phyloP scores from a whole-genome alignment of 2,797 vertebrate genomes.

The Sciaenops ocellatus region DNA sequence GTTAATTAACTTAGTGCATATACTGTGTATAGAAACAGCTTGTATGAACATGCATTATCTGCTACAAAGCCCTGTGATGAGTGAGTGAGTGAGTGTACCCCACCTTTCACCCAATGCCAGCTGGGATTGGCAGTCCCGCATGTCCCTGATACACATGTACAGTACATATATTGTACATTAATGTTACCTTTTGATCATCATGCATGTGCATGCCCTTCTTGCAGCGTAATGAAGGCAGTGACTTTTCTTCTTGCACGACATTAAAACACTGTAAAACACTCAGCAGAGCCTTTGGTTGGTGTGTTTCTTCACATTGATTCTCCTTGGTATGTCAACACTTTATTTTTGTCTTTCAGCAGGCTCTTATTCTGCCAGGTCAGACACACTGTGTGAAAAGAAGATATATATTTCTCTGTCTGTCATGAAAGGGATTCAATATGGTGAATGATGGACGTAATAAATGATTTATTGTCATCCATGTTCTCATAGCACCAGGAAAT shows the following conservation, averaged over 20 bases:
- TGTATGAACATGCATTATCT: neutral
- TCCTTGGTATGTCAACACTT: neutral
- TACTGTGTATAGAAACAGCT: neutral
- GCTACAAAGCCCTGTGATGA: neutral
- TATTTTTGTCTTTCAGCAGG: neutral
- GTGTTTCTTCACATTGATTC: neutral
- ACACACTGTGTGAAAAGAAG: conserved; percentile 16
- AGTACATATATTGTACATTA: no score
- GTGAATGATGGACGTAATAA: conserved; percentile 33
- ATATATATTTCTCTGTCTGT: conserved; percentile 21
- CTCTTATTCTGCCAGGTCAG: conserved; percentile 11
- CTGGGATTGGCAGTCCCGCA: no score
- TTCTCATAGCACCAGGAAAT: conserved; percentile 36
- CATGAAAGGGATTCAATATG: conserved; percentile 24
- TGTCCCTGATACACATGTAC: no score
- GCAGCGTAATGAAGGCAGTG: neutral
- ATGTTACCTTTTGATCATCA: neutral
- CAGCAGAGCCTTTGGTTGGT: neutral
- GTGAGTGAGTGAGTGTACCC: no score
- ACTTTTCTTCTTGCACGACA: neutral
- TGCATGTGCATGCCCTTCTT: neutral
- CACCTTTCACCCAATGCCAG: no score
- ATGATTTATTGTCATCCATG: conserved; percentile 23
- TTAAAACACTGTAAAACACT: neutral
- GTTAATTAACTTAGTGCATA: no score